phyloP scores from a whole-genome alignment of 2,113 vertebrate genomes.

The Corythornis vintsioides region DNA sequence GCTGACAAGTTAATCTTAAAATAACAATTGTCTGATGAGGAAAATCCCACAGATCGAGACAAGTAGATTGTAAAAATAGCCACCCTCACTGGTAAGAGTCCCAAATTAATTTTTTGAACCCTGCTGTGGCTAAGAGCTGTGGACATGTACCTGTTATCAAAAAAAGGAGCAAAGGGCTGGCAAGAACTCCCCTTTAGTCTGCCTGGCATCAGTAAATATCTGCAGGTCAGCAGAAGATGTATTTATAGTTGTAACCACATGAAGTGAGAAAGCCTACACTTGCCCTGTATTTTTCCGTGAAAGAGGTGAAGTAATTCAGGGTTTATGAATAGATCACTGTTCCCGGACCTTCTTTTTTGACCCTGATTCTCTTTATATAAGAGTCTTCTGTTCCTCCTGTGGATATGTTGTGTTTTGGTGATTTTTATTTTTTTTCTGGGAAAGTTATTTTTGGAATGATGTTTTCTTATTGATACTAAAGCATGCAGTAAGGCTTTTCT shows the following conservation, averaged over 20 bases:
- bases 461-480: slow-evolving; percentile 43
- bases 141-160: slow-evolving; percentile 27
- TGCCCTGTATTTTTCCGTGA: slow-evolving; percentile 59
- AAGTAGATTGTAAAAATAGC: slow-evolving; percentile 64
- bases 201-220: slow-evolving; percentile 31
- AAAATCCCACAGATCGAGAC: slow-evolving; percentile 58
- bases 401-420: neutral
- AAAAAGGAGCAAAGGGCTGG: neutral
- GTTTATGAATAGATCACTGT: slow-evolving; percentile 67
- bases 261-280: slow-evolving; percentile 14
- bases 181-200: neutral
- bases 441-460: slow-evolving; percentile 58
- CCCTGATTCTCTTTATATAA: slow-evolving; percentile 60
- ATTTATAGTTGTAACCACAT: slow-evolving; percentile 63
- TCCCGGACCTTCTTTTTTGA: slow-evolving; percentile 54
- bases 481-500: neutral
- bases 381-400: slow-evolving; percentile 53
- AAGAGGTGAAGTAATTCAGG: slow-evolving; percentile 53
- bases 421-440: neutral
- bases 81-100: neutral
- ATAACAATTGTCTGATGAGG: slow-evolving; percentile 68
- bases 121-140: neutral
- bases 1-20: slow-evolving; percentile 70
- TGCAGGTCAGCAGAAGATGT: slow-evolving; percentile 52
- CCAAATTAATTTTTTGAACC: neutral